These are phyloP conservation scores for Actinemys pallida DNA, from an alignment of 2,113 vertebrate species.

Conservation along the genomic window DNA sequence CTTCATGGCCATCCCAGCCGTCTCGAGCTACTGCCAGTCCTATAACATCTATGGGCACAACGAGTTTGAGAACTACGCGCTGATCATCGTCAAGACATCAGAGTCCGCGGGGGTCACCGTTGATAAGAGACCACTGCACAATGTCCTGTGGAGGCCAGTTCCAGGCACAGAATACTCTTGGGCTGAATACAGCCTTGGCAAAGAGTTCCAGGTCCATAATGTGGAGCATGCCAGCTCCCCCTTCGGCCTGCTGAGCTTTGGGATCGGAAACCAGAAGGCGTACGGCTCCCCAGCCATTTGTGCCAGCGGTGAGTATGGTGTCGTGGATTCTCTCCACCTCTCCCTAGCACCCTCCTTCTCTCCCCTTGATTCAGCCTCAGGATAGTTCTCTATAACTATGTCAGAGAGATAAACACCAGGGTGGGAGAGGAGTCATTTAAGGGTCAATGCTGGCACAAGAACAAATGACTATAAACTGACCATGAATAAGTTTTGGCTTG, in stretches of 20 bases:
- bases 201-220: neutral
- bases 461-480: too few species aligned
- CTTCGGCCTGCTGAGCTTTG: constrained; percentile 80
- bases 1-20: constrained; percentile 73
- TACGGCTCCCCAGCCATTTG: constrained; percentile 79
- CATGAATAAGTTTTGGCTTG: too few species aligned
- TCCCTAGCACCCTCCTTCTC: too few species aligned
- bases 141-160: constrained; percentile 63
- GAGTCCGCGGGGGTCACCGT: constrained; percentile 10
- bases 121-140: constrained; percentile 25
- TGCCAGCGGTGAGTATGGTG: constrained; percentile 19
- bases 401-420: too few species aligned
- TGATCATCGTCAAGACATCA: constrained; percentile 74
- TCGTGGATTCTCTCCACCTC: neutral
- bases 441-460: too few species aligned
- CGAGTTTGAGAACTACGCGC: constrained; percentile 70
- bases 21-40: constrained; percentile 77
- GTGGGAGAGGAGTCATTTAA: too few species aligned
- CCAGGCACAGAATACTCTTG: constrained; percentile 79
- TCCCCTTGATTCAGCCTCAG: too few species aligned
- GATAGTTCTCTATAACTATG: too few species aligned
- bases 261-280: constrained; percentile 65
- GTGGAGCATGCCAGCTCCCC: constrained; percentile 49
- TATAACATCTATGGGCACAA: constrained; percentile 64
- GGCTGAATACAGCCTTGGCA: constrained; percentile 50